Conservation (phyloP, 2,797 vertebrate species). For the Onychomys leucogaster region DNA sequence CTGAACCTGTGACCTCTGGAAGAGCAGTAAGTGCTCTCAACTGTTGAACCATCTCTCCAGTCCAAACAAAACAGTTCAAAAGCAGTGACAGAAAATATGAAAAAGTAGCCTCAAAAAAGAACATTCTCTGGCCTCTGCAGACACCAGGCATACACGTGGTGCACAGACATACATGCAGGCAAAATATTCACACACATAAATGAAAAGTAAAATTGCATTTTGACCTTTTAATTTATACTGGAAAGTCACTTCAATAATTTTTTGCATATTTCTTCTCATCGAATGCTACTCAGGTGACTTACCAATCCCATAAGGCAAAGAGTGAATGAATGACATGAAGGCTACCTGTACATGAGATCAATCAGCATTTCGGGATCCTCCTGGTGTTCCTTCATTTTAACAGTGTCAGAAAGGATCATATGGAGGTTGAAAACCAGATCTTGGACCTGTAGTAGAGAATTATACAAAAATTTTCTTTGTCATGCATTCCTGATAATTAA, state of each 20-base stretch:
- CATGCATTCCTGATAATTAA: conserved; percentile 10
- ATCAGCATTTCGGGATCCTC: conserved; percentile 99
- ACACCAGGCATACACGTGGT: neutral
- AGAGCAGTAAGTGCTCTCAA: neutral
- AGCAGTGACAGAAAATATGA: neutral
- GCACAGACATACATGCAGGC: neutral
- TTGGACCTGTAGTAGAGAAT: conserved; percentile 92
- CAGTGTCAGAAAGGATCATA: conserved; percentile 99
- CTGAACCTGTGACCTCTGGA: neutral
- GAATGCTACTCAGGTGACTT: neutral
- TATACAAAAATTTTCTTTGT: conserved; percentile 1
- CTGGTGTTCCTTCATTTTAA: conserved; percentile 99
- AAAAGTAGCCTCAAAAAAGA: neutral
- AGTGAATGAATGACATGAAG: neutral
- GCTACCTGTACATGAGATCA: conserved; percentile 98
- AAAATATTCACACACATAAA: neutral
- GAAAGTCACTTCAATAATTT: neutral
- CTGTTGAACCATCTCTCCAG: neutral
- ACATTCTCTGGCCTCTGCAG: neutral
- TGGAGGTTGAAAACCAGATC: conserved; percentile 99
- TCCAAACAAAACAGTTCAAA: neutral
- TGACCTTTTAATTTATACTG: neutral
- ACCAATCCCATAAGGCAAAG: neutral
- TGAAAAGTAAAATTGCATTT: neutral
- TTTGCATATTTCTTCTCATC: neutral